phyloP scores from a whole-genome alignment of 1,140 invertebrate genomes.

The Teleopsis dalmanni region DNA sequence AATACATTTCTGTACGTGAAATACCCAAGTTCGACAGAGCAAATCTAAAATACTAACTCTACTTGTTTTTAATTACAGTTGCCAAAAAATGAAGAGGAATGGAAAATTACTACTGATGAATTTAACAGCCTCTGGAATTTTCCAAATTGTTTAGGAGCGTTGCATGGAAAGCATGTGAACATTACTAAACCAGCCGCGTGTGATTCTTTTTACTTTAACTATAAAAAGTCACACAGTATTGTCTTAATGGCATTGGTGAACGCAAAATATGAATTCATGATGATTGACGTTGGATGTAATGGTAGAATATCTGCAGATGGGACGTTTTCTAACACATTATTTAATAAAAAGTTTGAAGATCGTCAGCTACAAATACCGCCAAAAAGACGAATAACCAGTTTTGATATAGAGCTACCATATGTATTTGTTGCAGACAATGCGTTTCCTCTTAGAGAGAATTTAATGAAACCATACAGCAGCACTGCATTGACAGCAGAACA shows the following conservation, averaged over 20 bases:
- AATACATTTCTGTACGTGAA: neutral
- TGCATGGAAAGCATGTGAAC: no score
- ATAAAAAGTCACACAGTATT: conserved; percentile 30
- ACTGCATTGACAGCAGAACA: conserved; percentile 16
- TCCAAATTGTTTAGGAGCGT: no score
- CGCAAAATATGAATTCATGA: conserved; percentile 20
- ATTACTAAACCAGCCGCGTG: conserved; percentile 20
- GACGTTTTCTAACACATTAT: conserved; percentile 23
- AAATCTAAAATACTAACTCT: neutral
- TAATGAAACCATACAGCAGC: conserved; percentile 34
- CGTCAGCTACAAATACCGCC: conserved; percentile 18
- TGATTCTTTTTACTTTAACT: conserved; percentile 45
- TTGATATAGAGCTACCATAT: conserved; percentile 17
- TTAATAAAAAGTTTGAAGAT: conserved; percentile 37
- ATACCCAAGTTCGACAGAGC: neutral
- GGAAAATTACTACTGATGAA: neutral
- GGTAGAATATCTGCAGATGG: conserved; percentile 34
- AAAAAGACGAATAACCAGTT: conserved; percentile 17
- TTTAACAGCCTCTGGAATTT: no score
- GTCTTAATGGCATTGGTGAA: no score
- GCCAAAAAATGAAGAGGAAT: neutral
- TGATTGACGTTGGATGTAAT: conserved; percentile 30
- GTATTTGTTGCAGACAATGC: conserved; percentile 45
- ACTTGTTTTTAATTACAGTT: neutral
- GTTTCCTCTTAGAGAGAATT: conserved; percentile 23